phyloP scores from a whole-genome alignment of 2,113 vertebrate genomes.

The Orientallactaga bullata region DNA sequence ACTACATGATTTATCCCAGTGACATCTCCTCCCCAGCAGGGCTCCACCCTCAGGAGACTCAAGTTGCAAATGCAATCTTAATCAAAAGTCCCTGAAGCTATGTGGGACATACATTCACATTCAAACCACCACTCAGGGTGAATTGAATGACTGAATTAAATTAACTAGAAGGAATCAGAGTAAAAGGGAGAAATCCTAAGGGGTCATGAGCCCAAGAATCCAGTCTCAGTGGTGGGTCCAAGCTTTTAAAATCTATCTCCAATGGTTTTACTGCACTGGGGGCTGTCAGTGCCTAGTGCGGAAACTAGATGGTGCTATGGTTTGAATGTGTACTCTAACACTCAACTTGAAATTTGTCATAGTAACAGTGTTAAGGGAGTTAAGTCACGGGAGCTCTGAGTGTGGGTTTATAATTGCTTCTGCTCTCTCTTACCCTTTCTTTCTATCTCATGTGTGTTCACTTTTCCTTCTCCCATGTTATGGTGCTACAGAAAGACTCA shows the following conservation, averaged over 20 bases:
- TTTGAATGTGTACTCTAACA: not conserved
- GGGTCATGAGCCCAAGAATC: not conserved
- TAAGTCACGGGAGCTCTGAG: not conserved
- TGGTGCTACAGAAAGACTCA: not conserved
- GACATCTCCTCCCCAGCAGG: no score
- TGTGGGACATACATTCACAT: not conserved
- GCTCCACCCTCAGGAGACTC: no score
- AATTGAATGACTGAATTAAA: constrained; percentile 23
- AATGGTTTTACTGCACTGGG: not conserved
- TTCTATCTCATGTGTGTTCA: not conserved
- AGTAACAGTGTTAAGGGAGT: not conserved
- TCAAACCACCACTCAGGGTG: not conserved
- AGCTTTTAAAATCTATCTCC: not conserved
- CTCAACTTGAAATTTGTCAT: not conserved
- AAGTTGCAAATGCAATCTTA: no score
- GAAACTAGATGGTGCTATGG: not conserved
- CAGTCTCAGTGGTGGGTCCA: not conserved
- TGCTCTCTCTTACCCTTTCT: not conserved
- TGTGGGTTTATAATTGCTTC: not conserved
- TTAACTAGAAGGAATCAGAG: not conserved
- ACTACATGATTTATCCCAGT: no score
- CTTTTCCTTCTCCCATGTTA: not conserved
- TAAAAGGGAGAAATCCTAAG: not conserved
- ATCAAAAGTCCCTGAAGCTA: no score
- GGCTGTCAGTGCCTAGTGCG: not conserved